Conservation (phyloP, 2,888 invertebrate species). For the Ypsolopha sequella region DNA sequence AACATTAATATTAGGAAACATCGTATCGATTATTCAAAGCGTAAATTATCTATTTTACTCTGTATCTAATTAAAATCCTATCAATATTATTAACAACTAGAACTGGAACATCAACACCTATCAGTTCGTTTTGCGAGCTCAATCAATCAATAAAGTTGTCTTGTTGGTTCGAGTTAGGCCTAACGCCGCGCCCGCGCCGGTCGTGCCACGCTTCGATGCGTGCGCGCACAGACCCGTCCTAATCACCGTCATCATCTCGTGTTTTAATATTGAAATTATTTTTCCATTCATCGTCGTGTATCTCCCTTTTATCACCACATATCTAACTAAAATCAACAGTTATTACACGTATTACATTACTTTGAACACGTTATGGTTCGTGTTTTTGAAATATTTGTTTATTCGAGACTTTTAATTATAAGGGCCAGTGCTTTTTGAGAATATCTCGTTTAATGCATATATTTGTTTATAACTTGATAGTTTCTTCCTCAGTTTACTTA, state of each 20-base stretch:
- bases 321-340: conserved; percentile 56
- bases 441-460: background rate
- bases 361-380: conserved; percentile 49
- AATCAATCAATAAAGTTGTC: conserved; percentile 47
- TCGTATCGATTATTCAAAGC: too few relatives aligned
- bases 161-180: conserved; percentile 53
- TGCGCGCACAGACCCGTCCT: conserved; percentile 29
- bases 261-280: conserved; percentile 58
- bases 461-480: too few relatives aligned
- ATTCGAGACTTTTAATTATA: conserved; percentile 39
- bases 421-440: conserved; percentile 29
- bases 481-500: background rate
- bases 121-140: conserved; percentile 38
- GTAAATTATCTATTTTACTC: background rate
- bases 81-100: conserved; percentile 1
- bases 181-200: conserved; percentile 43
- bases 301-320: conserved; percentile 47
- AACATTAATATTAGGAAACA: too few relatives aligned
- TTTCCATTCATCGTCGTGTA: conserved; percentile 52
- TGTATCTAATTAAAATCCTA: background rate
- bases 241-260: conserved; percentile 49
- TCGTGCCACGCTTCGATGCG: conserved; percentile 38
- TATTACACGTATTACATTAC: conserved; percentile 63
- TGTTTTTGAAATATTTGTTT: conserved; percentile 48
- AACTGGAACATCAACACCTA: conserved; percentile 33